A percentile compares a stretch with the other conserved stretches of the same genome.
These are phyloP conservation scores for Tromatobia lineatoria DNA, from an alignment of 2,888 invertebrate genomes.

Conservation along the genomic window DNA sequence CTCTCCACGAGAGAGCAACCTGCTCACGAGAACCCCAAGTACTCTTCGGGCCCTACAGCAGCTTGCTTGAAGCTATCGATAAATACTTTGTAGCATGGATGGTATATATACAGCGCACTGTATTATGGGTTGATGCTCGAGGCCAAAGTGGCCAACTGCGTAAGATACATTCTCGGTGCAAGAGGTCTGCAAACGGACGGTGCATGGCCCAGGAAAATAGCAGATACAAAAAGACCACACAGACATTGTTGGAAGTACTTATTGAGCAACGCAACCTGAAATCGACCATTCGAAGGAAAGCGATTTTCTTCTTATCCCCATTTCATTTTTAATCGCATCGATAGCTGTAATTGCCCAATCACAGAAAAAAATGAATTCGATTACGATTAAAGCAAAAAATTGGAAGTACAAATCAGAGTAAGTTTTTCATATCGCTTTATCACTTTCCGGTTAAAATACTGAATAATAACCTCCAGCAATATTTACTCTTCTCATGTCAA, in stretches of 20 bases:
- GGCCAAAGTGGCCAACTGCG: constrained; percentile 58
- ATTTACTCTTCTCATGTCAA: too few relatives aligned
- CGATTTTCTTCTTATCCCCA: background rate
- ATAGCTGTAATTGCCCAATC: background rate
- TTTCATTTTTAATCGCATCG: background rate
- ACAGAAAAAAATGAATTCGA: background rate
- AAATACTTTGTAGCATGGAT: constrained; percentile 59
- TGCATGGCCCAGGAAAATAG: constrained; percentile 40
- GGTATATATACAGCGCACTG: constrained; percentile 27
- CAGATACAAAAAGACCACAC: constrained; percentile 27
- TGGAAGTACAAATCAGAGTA: too few relatives aligned
- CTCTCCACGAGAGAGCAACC: constrained; percentile 45
- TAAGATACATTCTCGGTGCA: constrained; percentile 46
- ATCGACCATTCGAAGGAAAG: background rate
- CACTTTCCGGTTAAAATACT: too few relatives aligned
- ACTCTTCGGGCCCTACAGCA: constrained; percentile 38
- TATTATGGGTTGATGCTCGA: constrained; percentile 56
- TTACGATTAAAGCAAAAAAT: too few relatives aligned
- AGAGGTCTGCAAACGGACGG: constrained; percentile 14
- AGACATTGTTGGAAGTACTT: constrained; percentile 4
- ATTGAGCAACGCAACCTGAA: constrained; percentile 17
- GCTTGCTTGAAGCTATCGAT: constrained; percentile 57
- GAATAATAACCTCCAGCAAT: too few relatives aligned
- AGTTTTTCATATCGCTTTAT: too few relatives aligned
- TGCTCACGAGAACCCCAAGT: constrained; percentile 46